Base-by-base conservation (phyloP, 2,797 vertebrate species). In the Esox masquinongy region DNA sequence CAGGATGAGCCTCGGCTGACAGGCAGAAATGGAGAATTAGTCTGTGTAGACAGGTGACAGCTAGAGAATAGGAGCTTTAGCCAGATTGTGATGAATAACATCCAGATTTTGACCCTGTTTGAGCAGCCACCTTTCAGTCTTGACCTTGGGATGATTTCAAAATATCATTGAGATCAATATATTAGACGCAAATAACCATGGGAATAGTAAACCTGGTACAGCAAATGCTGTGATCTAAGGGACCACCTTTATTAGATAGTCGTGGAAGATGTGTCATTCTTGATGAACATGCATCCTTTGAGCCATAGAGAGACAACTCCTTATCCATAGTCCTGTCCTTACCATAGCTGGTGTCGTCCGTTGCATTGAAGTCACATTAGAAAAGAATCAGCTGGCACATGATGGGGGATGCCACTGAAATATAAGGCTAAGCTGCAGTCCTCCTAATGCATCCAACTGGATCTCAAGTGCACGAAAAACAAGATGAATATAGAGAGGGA, bases 21-120 rank as follows among this genome's bases (percentile, higher is more conserved):
- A 83, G 88, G 86, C 75, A 17, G 53, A 80, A 88, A 87, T 85
- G 75, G 83, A 82, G 79, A 88, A 86, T 88, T 83, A 88, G 86
- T 88, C 84, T 84, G 81, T 74, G 69, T 85, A 83, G 85, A 80
- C 83, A 76, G 70, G 0, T n/a, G 80, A 82, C 83, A 83, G 78
- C 78, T 77, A 72, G 82, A 85, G 74, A 85, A 77, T 75, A 68
- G 80, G 79, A 84, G 66, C 77, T 82, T 80, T 81, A 75, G 72
- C 82, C 80, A 83, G 79, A 86, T 79, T 84, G 87, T 91, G 89
- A 94, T 92, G 88, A 85, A 90, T 78, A 80, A 85, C 81, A 88
- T 87, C 85, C 87, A 90, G 89, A 92, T 93, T 92, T 91, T 85
- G 74, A 85, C 77, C 79, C 83, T 79, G 80, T 78, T 81, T 78